Base-by-base conservation (phyloP, 2,113 vertebrate genomes). In the Actenoides lindsayi region DNA sequence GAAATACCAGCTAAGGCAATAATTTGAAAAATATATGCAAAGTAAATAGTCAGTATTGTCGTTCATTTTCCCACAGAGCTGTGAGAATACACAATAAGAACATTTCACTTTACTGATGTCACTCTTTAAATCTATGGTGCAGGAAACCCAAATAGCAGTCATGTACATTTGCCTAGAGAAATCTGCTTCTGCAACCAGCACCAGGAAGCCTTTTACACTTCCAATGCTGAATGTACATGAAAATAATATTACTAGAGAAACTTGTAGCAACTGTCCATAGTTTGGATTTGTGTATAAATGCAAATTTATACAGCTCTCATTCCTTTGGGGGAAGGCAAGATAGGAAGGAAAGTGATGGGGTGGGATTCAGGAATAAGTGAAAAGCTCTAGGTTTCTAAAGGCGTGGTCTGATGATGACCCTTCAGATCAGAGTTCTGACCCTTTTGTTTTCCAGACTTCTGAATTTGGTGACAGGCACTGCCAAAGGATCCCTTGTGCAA, bases 391-490 rank as follows among this genome's bases (percentile, higher is more conserved):
- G 7, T 64, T 62, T 82, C 46, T 67, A 33, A 70, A 91, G 74
- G 20, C 68, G 37, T 15, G 39, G 3, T 75, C 39, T 63, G 54
- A 42, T 11, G n/a, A 46, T 10, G 51, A 67, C n/a, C 14, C 21
- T 59, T 74, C 60, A 84, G 68, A 73, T 4, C 20, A 84, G 46
- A 19, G 7, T 86, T 79, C 42, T 41, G 35, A 73, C 54, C 35
- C 31, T 84, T 62, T 62, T 85, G 31, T 68, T 92, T 85, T 88
- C 94, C 94, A 83, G 53, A n/a, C 53, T 77, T 83, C 9, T 76
- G 82, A 89, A 53, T 71, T 15, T 4, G 2, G 67, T 85, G 88
- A 85, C 78, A 85, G 78, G 44, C 28, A 2, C 18, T 85, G 57
- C 70, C 41, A 64, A 79, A 76, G 48, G 35, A 79, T 59, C 23